These are phyloP conservation scores for Exephanes ischioxanthus DNA, from an alignment of 2,888 invertebrate genomes.

Conservation along the genomic window DNA sequence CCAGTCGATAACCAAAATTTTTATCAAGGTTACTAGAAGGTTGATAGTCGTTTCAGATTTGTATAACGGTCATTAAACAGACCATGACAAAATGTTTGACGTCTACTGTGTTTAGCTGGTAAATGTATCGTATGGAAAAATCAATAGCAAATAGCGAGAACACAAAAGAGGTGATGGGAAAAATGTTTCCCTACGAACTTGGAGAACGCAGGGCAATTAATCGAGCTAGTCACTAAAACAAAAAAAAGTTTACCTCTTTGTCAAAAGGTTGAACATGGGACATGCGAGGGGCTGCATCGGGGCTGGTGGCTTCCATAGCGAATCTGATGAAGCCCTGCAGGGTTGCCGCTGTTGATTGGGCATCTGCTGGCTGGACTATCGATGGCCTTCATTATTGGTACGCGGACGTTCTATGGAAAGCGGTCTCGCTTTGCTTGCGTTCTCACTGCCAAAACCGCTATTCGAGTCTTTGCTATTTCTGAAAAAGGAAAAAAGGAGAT, in stretches of 20 bases:
- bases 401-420: constrained; percentile 81
- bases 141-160: too few relatives aligned
- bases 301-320: constrained; percentile 89
- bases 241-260: constrained; percentile 86
- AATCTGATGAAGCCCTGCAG: constrained; percentile 89
- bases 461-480: constrained; percentile 69
- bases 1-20: too few relatives aligned
- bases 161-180: too few relatives aligned
- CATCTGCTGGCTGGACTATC: constrained; percentile 64
- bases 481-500: constrained; percentile 29
- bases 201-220: too few relatives aligned
- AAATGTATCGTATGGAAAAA: too few relatives aligned
- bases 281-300: constrained; percentile 87
- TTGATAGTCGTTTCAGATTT: too few relatives aligned
- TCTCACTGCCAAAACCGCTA: constrained; percentile 67
- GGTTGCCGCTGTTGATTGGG: constrained; percentile 81
- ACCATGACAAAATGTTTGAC: too few relatives aligned
- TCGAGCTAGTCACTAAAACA: background rate
- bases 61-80: too few relatives aligned
- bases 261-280: constrained; percentile 87
- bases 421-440: constrained; percentile 77
- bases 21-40: too few relatives aligned
- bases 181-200: too few relatives aligned
- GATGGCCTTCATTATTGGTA: constrained; percentile 65
- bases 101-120: too few relatives aligned